Evolutionary conservation across 2,113 vertebrate genomes (phyloP).

Genomic region (Atlantisia rogersi): DNA sequence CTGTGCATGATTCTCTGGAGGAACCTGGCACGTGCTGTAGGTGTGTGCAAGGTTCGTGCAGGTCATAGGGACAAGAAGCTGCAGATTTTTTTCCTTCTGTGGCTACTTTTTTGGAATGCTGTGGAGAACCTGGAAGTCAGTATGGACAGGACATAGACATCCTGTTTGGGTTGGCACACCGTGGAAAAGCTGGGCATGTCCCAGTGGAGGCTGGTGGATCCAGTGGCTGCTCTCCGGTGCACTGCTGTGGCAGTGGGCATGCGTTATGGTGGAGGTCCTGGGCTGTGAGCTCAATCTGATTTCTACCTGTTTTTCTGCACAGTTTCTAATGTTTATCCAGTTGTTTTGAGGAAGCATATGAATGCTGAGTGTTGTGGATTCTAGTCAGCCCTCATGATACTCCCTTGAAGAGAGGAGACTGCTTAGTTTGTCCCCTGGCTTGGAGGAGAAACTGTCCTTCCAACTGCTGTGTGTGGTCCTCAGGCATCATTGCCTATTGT

Average conservation of each 20-base stretch:
- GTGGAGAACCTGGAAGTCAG: neutral
- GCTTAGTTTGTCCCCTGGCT: neutral
- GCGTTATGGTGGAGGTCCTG: neutral
- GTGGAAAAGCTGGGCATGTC: neutral
- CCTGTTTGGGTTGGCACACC: neutral
- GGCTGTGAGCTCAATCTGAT: neutral
- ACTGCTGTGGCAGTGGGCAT: rapidly evolving
- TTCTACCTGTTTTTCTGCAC: neutral
- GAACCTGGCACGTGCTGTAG: rapidly evolving
- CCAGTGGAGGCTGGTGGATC: neutral
- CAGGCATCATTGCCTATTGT: neutral
- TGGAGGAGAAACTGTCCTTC: neutral
- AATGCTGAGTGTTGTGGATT: neutral
- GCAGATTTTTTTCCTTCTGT: neutral
- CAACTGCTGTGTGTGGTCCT: neutral
- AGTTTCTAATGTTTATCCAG: neutral
- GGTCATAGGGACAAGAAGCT: neutral
- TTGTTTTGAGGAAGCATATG: neutral
- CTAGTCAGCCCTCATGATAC: neutral
- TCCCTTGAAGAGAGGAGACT: neutral
- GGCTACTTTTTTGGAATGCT: neutral
- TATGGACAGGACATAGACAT: neutral
- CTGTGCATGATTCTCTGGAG: neutral
- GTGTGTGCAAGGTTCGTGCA: neutral
- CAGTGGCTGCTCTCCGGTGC: neutral